Percentiles rank a stretch among this genome's conserved stretches.
These are phyloP conservation scores for Dryobota labecula DNA, from an alignment of 2,888 invertebrate species.

Conservation along the genomic window DNA sequence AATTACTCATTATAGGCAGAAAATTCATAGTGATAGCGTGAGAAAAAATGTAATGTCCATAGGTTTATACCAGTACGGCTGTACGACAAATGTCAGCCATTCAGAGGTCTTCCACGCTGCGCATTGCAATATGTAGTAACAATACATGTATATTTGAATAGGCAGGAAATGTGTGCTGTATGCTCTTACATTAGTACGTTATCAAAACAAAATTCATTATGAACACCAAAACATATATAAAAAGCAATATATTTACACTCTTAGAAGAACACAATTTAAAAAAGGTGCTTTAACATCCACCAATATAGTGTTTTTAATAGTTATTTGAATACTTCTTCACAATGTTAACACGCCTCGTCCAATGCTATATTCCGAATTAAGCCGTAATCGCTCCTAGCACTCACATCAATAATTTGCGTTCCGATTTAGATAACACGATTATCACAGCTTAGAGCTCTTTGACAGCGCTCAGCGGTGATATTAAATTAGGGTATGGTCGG, in stretches of 20 bases:
- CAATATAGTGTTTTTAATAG: constrained; percentile 1
- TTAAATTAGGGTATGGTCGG: too few relatives aligned
- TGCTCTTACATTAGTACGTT: neutral
- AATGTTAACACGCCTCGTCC: neutral
- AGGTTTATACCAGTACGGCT: neutral
- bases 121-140: neutral
- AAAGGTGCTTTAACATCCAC: neutral
- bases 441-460: too few relatives aligned
- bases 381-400: too few relatives aligned
- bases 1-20: neutral
- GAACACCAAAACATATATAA: neutral
- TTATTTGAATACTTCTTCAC: constrained; percentile 1
- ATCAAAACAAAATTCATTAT: neutral
- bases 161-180: neutral
- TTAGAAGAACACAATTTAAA: too few relatives aligned
- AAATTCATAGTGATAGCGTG: neutral
- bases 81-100: neutral
- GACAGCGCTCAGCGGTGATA: too few relatives aligned
- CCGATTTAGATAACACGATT: too few relatives aligned
- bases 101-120: constrained; percentile 3
- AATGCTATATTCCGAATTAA: too few relatives aligned
- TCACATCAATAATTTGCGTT: too few relatives aligned
- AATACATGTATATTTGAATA: neutral
- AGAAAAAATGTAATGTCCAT: neutral
- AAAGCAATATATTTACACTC: constrained; percentile 19